Evolutionary conservation across 2,113 vertebrate genomes (phyloP).

Genomic region (Acinonyx jubatus): DNA sequence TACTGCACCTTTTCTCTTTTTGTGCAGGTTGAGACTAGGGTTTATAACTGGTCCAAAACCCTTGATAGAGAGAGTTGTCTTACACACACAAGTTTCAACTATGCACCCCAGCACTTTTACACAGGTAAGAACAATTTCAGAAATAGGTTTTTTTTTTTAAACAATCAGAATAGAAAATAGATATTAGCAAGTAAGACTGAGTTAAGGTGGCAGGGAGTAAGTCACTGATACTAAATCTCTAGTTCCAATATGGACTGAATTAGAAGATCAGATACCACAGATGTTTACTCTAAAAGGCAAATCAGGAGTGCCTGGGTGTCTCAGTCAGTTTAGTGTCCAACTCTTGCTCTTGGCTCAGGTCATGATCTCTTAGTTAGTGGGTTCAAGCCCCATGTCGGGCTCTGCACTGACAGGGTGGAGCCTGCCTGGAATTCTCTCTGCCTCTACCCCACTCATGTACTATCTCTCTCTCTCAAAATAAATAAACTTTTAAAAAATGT

Average conservation of each 20-base stretch:
- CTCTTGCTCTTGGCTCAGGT: too few species aligned
- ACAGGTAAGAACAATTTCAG: conserved; percentile 88
- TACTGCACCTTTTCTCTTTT: not conserved
- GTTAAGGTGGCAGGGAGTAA: not conserved
- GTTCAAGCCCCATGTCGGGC: too few species aligned
- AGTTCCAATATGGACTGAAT: not conserved
- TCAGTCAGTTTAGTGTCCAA: too few species aligned
- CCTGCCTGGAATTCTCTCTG: too few species aligned
- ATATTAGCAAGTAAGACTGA: not conserved
- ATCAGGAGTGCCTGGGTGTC: not conserved
- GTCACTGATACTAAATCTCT: not conserved
- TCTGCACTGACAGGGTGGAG: too few species aligned
- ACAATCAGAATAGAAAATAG: not conserved
- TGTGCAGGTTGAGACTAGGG: conserved; percentile 91
- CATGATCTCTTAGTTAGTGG: too few species aligned
- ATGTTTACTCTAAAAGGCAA: not conserved
- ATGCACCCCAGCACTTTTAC: conserved; percentile 95
- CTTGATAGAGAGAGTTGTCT: conserved; percentile 90
- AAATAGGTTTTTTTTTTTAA: not conserved
- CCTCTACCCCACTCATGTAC: too few species aligned
- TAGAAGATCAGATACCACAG: not conserved
- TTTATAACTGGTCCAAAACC: conserved; percentile 95
- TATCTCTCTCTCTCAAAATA: too few species aligned
- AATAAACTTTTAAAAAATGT: too few species aligned
- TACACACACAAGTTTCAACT: conserved; percentile 94